Base-by-base conservation (phyloP, 2,888 invertebrate genomes). In the Caenorhabditis doughertyi region DNA sequence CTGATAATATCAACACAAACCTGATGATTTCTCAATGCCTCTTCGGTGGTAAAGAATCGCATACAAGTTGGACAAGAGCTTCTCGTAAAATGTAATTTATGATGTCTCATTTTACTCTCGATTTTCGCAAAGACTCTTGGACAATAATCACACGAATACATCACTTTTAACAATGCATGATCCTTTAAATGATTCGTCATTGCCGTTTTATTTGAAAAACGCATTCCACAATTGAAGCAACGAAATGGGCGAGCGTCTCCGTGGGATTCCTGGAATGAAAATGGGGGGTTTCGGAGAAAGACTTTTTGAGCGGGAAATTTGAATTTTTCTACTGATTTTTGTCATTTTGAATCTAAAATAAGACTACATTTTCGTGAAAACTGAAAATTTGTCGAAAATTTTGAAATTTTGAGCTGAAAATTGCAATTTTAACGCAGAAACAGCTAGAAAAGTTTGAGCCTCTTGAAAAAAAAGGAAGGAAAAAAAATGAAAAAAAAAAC, bases 161-260 rank as follows among this genome's bases (percentile, higher is more conserved):
- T 25, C 0, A 79, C 73, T n/a, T 42, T 55, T 7, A 79, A 29
- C 5, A 83, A 25, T 3, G 83, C 55, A 58, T 83, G 83, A 47
- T 83, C 83, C 44, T 74, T 79, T 23, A 83, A 47, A 60, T 83
- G 83, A 35, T 58, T 49, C 9, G 79, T 83, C 83, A 83, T 79
- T 8, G 83, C 74, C 9, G 73, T 51, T 44, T 83, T 83, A n/a
- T 39, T 73, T n/a, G 79, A 67, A 53, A 83, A 83, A 32, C 68
- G 53, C 83, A 83, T 83, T 44, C 83, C 83, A 55, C 83, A 83
- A 27, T 76, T 68, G 74, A 83, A 79, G 29, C 83, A 83, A 23
- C 79, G 73, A 16, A 77, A 83, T 4, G 83, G 79, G 0, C 79
- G 79, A 0, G 73, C 55, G 55, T 83, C 83, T 11, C 73, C 74